These are phyloP conservation scores for Tanaodytes sp. DNA, from an alignment of 2,888 invertebrate genomes.

Conservation along the genomic window DNA sequence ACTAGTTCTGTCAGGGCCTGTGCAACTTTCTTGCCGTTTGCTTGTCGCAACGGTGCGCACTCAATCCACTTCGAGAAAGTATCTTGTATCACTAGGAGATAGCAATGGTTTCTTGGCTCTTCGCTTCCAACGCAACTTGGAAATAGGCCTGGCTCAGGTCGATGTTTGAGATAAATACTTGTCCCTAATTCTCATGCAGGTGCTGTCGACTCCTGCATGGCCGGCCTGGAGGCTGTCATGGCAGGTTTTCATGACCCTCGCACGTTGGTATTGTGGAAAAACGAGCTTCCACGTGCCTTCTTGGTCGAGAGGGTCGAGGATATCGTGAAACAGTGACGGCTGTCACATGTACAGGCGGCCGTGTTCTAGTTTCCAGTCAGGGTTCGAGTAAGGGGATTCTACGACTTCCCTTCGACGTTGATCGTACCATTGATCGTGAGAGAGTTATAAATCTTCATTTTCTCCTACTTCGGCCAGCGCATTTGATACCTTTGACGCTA, in stretches of 20 bases:
- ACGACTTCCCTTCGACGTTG: not conserved
- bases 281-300: not conserved
- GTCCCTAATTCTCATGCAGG: too few species aligned
- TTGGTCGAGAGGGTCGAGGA: not conserved
- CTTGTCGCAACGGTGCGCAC: constrained; percentile 19
- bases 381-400: not conserved
- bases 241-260: not conserved
- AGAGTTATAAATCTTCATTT: too few species aligned
- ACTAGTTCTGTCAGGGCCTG: constrained; percentile 31
- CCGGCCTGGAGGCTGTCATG: not conserved
- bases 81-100: constrained; percentile 22
- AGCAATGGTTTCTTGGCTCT: too few species aligned
- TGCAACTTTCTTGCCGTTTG: constrained; percentile 31
- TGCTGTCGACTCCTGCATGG: not conserved
- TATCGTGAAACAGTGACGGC: too few species aligned
- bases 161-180: too few species aligned
- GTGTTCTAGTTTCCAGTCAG: not conserved
- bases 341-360: too few species aligned
- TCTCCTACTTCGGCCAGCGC: too few species aligned
- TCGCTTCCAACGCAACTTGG: too few species aligned
- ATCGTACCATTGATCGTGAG: too few species aligned
- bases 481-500: too few species aligned
- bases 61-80: constrained; percentile 40
- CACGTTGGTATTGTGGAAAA: not conserved
- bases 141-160: too few species aligned